Base-by-base conservation (phyloP, 2,797 vertebrate species). In the Australoheros facetus region DNA sequence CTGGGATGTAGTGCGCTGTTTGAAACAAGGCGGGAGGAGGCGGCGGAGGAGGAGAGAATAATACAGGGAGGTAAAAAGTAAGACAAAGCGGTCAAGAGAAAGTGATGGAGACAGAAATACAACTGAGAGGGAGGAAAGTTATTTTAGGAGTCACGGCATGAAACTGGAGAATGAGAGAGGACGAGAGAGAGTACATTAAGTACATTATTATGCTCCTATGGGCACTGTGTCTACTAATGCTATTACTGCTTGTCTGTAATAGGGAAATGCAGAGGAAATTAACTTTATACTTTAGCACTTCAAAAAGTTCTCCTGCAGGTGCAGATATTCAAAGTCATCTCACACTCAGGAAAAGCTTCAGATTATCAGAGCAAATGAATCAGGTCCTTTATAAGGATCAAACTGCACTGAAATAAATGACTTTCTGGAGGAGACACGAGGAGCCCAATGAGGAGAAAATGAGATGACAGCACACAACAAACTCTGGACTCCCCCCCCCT, bases 61-160 rank as follows among this genome's bases (percentile, higher is more conserved):
- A 71, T 53, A 53, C 23, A 0, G 4, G 21, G 53, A 55, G 21
- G 48, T 45, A 71, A 39, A 7, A 64, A 54, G 53, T 9, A 60
- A 48, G 56, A 64, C 8, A 1, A 1, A 48, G 62, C 62, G 0
- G 62, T 66, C 62, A 26, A 19, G 78, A 71, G 28, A 62, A 71
- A 57, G 77, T 1, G 23, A 82, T 53, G 79, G 75, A 87, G 79
- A 69, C 54, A 17, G 34, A 64, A 75, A 78, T 64, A 77, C 32
- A 55, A 45, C 16, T 3, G 30, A 59, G 60, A 71, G 76, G 53
- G 66, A 75, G 56, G 34, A 23, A 71, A 59, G 83, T 72, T 57
- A 71, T 66, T 66, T 66, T 12, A 66, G 62, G 75, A 87, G 71
- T 6, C 56, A 0, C 72, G 23, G 11, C 62, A 72, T 82, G 78